A percentile compares a stretch with the other conserved stretches of the same genome.
phyloP scores from a whole-genome alignment of 2,888 invertebrate species.

The Phaedon cochleariae region DNA sequence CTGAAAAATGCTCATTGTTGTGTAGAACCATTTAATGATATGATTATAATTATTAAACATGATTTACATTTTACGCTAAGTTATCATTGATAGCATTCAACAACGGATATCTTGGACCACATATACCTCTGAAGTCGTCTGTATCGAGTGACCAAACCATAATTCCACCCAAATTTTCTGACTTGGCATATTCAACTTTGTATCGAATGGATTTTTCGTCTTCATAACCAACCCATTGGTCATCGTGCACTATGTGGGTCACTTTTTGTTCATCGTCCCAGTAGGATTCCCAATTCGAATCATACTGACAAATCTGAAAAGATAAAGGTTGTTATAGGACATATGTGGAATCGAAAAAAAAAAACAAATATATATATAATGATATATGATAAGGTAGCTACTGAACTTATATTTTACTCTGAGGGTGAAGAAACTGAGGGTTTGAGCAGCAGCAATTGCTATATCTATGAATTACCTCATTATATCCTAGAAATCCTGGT shows the following conservation, averaged over 20 bases:
- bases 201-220: constrained; percentile 63
- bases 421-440: too few relatives aligned
- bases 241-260: constrained; percentile 68
- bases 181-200: constrained; percentile 59
- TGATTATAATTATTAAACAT: too few relatives aligned
- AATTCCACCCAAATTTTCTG: constrained; percentile 64
- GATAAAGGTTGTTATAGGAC: neutral
- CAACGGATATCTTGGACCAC: constrained; percentile 56
- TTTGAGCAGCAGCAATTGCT: too few relatives aligned
- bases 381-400: too few relatives aligned
- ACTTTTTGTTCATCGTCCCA: constrained; percentile 58
- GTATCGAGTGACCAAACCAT: constrained; percentile 84
- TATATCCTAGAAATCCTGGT: constrained; percentile 73
- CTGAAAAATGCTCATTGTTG: too few relatives aligned
- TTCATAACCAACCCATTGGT: constrained; percentile 76
- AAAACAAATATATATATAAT: too few relatives aligned
- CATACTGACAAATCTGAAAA: constrained; percentile 52
- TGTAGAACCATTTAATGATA: too few relatives aligned
- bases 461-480: constrained; percentile 63
- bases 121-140: constrained; percentile 74
- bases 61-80: neutral
- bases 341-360: too few relatives aligned
- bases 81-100: constrained; percentile 32
- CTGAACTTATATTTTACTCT: too few relatives aligned
- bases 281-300: constrained; percentile 51